Conservation (phyloP, 2,797 vertebrate species). For the Perodicticus potto region DNA sequence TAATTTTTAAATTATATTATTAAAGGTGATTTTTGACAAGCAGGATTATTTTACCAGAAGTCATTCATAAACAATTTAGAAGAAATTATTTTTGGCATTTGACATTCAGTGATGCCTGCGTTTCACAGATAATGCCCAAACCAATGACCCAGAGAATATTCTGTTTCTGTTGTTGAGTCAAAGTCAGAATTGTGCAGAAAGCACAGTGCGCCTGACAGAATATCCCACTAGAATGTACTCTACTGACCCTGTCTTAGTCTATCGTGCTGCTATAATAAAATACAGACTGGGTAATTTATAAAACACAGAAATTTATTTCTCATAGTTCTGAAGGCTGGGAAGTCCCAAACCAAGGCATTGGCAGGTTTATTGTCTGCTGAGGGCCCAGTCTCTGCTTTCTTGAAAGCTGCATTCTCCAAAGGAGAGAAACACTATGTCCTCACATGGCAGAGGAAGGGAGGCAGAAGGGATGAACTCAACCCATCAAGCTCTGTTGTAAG, state of each 20-base stretch:
- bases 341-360: neutral
- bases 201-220: neutral
- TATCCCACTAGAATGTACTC: neutral
- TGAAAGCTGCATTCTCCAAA: neutral
- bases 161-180: neutral
- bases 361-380: neutral
- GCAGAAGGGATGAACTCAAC: neutral
- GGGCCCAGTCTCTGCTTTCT: neutral
- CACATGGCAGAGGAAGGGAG: neutral
- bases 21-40: slow-evolving; percentile 31
- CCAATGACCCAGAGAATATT: neutral
- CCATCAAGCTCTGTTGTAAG: neutral
- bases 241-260: neutral
- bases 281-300: neutral
- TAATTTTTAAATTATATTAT: neutral
- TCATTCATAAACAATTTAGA: slow-evolving; percentile 11
- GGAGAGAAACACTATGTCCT: neutral
- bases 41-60: slow-evolving; percentile 25
- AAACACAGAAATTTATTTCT: neutral
- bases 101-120: neutral
- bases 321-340: neutral
- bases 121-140: slow-evolving; percentile 23
- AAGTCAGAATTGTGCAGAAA: slow-evolving; percentile 14
- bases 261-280: neutral
- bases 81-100: slow-evolving; percentile 33